Evolutionary conservation across 2,113 vertebrate genomes (phyloP), one percentile per base, ranked within the genome.

Genomic region (Anoplopoma fimbria): DNA sequence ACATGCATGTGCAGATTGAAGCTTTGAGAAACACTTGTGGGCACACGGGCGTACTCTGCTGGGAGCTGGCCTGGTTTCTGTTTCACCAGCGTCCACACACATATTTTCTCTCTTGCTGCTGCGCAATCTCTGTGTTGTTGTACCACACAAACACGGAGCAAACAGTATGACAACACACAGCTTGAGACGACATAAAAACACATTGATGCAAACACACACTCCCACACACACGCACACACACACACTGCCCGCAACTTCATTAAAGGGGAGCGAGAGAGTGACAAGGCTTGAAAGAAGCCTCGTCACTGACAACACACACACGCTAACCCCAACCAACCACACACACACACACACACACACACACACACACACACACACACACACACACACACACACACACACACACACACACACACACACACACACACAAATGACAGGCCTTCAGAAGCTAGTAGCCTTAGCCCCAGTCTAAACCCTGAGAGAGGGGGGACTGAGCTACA

Each of bases 11-110:
- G 67, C 78, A 79, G 67, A 82, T 45, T 73, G 60, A 82, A 34
- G 74, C 77, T 67, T 29, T 60, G 81, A 75, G 75, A 79, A 74
- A 73, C 51, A 25, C 67, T 72, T 47, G 33, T 63, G 4, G 74
- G 19, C 65, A 58, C 85, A 85, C 75, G 49, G 64, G 60, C 1
- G 4, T 57, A 40, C 71, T 92, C 92, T 89, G 79, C 85, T 85
- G 91, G 88, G 89, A 91, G 77, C 91, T 93, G 91, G 84, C 92
- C 92, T 91, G 90, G 78, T 92, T 91, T 91, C 69, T 69, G 65
- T 79, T 63, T 79, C 79, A 85, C 83, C 64, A 67, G 60, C 34
- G 33, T 81, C 53, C 65, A 49, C 58, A 69, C 51, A 53, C 73
- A 42, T 3, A 29, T 34, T 31, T 27, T 31, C n/a, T 61, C 12